Evolutionary conservation across 2,797 vertebrate genomes (phyloP).

Genomic region (Liparis tanakae): DNA sequence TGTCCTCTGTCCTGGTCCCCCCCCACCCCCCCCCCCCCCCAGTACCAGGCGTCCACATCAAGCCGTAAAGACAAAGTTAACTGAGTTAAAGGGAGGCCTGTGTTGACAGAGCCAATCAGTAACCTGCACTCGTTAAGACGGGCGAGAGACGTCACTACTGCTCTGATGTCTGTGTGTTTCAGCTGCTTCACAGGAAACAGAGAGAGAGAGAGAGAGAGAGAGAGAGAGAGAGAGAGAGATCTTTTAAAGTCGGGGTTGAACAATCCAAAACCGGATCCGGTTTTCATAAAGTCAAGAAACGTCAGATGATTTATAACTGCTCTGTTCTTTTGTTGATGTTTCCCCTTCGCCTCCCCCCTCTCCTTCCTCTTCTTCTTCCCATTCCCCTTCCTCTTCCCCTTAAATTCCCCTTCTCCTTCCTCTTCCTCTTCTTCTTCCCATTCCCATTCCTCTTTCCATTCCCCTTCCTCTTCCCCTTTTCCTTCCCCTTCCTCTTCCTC

Average conservation of each 20-base stretch:
- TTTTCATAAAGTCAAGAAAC: not conserved
- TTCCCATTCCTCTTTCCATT: too few relatives aligned
- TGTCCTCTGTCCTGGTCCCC: slow-evolving; percentile 14
- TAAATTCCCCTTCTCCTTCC: too few relatives aligned
- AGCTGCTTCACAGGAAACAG: not conserved
- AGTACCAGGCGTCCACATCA: slow-evolving; percentile 8
- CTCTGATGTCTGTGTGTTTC: too few relatives aligned
- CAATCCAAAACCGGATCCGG: too few relatives aligned
- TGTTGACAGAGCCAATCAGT: slow-evolving; percentile 46
- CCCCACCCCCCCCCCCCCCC: slow-evolving; percentile 1
- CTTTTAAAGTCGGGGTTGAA: not conserved
- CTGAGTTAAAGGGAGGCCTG: slow-evolving; percentile 32
- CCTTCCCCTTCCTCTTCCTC: too few relatives aligned
- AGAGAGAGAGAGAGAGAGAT: not conserved
- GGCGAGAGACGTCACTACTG: not conserved
- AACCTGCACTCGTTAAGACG: slow-evolving; percentile 25
- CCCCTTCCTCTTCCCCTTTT: too few relatives aligned
- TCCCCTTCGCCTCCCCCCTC: too few relatives aligned
- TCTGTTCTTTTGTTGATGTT: not conserved
- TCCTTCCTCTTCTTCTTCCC: too few relatives aligned
- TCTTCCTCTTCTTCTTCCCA: too few relatives aligned
- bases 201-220: not conserved
- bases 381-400: too few relatives aligned
- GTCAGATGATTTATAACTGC: not conserved
- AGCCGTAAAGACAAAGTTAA: slow-evolving; percentile 47